Evolutionary conservation across 2,797 vertebrate genomes (phyloP).

Genomic region (Huso huso): DNA sequence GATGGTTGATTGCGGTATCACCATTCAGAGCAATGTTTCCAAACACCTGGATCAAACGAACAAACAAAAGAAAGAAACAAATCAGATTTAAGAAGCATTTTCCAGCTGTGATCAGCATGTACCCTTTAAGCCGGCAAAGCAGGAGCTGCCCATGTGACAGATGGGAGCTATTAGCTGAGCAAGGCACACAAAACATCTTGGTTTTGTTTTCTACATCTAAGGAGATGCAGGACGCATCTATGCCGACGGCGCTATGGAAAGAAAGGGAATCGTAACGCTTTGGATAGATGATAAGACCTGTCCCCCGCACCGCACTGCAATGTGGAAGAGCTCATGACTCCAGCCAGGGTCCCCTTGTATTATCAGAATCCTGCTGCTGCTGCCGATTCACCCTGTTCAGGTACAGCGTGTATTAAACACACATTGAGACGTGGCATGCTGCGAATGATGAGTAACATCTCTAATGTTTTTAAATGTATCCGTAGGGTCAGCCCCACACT

Average conservation of each 20-base stretch:
- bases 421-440: too few relatives aligned
- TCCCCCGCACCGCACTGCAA: too few relatives aligned
- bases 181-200: conserved; percentile 22
- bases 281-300: too few relatives aligned
- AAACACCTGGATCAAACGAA: conserved; percentile 70
- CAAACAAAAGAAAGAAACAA: neutral
- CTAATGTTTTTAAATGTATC: conserved; percentile 9
- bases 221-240: too few relatives aligned
- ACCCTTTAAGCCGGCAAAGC: neutral
- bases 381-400: too few relatives aligned
- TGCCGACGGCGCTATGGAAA: too few relatives aligned
- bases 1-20: conserved; percentile 74
- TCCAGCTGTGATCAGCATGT: neutral
- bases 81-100: neutral
- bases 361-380: too few relatives aligned
- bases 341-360: too few relatives aligned
- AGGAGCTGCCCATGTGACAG: conserved; percentile 6
- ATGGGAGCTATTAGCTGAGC: conserved; percentile 17
- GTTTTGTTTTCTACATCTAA: neutral
- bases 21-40: conserved; percentile 86
- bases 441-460: too few relatives aligned
- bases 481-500: neutral
- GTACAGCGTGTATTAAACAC: too few relatives aligned
- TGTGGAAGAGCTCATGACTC: too few relatives aligned
- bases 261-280: too few relatives aligned